phyloP scores from a whole-genome alignment of 2,797 vertebrate genomes.

The Iguana delicatissima region DNA sequence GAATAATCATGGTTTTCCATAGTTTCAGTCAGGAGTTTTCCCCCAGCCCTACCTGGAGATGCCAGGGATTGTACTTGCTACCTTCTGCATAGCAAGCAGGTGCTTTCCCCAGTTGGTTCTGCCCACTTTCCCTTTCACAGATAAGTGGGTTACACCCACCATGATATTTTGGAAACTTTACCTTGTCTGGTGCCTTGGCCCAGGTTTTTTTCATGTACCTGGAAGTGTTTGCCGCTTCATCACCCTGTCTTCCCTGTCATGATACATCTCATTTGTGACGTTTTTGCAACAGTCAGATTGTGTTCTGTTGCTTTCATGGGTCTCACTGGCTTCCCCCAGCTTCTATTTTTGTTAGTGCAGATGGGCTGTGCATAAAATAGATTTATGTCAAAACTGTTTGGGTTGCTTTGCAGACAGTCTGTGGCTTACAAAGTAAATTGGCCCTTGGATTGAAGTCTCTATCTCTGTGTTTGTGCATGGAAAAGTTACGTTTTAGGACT shows the following conservation, averaged over 20 bases:
- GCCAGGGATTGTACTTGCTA: not conserved
- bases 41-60: not conserved
- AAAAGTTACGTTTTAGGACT: not conserved
- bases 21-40: not conserved
- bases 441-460: too few relatives aligned
- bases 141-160: too few relatives aligned
- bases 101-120: not conserved
- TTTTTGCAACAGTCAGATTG: not conserved
- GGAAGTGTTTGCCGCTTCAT: not conserved
- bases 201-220: not conserved
- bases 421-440: not conserved
- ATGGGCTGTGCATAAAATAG: not conserved
- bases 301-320: not conserved
- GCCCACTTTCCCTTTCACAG: not conserved
- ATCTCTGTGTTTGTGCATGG: not conserved
- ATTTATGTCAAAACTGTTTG: not conserved
- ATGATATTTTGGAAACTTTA: not conserved
- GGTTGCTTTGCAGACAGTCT: not conserved
- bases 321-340: not conserved
- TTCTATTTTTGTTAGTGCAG: not conserved
- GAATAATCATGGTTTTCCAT: not conserved
- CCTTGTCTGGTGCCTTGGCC: not conserved
- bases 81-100: not conserved
- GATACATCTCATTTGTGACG: too few relatives aligned
- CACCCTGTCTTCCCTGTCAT: not conserved